Percentiles rank a stretch among this genome's conserved stretches.
These are phyloP conservation scores for Ischnus inquisitorius DNA, from an alignment of 2,888 invertebrate species.

Conservation along the genomic window DNA sequence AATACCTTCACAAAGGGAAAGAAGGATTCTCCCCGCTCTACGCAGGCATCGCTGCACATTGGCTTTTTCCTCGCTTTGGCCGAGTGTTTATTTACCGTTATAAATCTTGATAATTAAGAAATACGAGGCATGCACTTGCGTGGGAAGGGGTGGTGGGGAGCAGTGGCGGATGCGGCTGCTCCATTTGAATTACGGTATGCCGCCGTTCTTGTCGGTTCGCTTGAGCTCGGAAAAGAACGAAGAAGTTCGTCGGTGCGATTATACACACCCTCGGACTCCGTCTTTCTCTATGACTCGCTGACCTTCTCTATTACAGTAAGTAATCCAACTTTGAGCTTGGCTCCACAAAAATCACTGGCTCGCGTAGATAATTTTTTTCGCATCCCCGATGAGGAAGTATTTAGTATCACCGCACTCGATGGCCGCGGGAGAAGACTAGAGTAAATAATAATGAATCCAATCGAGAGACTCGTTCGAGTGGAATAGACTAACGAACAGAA, in stretches of 20 bases:
- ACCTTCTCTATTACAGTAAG: not conserved
- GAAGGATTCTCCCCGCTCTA: conserved; percentile 45
- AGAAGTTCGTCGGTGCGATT: conserved; percentile 1
- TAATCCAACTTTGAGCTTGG: not conserved
- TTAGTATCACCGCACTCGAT: not conserved
- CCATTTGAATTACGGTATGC: conserved; percentile 35
- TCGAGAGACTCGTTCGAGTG: not conserved
- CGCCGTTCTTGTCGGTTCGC: conserved; percentile 12
- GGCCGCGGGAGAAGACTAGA: not conserved
- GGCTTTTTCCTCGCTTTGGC: conserved; percentile 16
- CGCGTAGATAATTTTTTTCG: not conserved
- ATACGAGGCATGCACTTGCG: conserved; percentile 52
- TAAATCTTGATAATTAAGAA: conserved; percentile 68
- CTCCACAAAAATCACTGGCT: not conserved
- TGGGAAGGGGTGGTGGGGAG: not conserved
- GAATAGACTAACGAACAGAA: conserved; percentile 16
- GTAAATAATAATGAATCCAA: not conserved
- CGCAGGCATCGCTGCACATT: conserved; percentile 4
- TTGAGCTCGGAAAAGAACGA: not conserved
- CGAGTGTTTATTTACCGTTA: conserved; percentile 63
- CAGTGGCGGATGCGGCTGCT: conserved; percentile 26
- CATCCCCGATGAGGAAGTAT: not conserved
- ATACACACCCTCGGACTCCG: conserved; percentile 7
- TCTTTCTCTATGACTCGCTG: not conserved
- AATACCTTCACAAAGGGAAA: conserved; percentile 63